Evolutionary conservation across 1,140 invertebrate species (phyloP).

Genomic region (Gonioctena quinquepunctata): DNA sequence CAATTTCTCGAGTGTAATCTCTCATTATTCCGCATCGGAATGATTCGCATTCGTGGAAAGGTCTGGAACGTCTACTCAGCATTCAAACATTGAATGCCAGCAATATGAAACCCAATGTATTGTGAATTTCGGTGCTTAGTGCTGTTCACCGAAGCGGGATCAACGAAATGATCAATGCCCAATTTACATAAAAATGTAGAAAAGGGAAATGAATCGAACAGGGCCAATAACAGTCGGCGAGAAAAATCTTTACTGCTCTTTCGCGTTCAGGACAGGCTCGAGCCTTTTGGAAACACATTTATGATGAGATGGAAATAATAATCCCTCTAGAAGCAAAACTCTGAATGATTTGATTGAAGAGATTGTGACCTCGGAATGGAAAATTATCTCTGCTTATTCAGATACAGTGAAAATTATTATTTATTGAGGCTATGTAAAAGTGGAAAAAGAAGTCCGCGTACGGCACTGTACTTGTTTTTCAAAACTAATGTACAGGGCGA

Average conservation of each 20-base stretch:
- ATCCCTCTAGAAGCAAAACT: no score
- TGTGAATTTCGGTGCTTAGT: slow-evolving; percentile 34
- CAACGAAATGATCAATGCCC: slow-evolving; percentile 35
- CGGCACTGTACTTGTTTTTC: no score
- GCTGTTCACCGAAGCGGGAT: slow-evolving; percentile 27
- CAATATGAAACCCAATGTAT: slow-evolving; percentile 33
- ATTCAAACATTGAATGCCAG: slow-evolving; percentile 29
- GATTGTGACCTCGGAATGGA: no score
- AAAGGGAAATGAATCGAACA: slow-evolving; percentile 32
- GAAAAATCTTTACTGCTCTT: slow-evolving; percentile 9
- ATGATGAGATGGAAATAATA: no score
- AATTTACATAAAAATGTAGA: slow-evolving; percentile 38
- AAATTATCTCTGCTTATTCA: no score
- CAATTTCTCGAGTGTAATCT: not conserved
- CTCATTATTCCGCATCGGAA: not conserved
- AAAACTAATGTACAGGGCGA: no score
- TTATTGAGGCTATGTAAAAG: no score
- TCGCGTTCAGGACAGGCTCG: no score
- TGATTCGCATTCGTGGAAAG: not conserved
- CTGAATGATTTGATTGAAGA: no score
- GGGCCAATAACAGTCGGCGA: slow-evolving; percentile 26
- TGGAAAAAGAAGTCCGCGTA: no score
- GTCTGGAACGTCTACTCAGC: slow-evolving; percentile 17
- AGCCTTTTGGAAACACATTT: no score
- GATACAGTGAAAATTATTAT: no score